Percentiles rank a stretch among this genome's conserved stretches.
phyloP scores from a whole-genome alignment of 2,797 vertebrate species.

The Cyclopterus lumpus region DNA sequence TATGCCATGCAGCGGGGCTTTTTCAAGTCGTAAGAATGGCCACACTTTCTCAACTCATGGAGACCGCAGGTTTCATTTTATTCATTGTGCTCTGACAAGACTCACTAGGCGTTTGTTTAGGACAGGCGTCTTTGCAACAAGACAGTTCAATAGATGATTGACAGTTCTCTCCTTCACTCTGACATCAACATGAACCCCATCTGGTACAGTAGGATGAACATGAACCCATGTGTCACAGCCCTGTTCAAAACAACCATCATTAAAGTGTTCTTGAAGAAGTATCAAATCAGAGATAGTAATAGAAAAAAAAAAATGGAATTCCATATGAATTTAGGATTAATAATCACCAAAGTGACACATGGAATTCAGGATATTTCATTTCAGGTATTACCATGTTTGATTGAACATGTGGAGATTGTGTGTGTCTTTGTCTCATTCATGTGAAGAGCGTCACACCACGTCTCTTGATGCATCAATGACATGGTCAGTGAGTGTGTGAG shows the following conservation, averaged over 20 bases:
- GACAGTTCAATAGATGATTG: slow-evolving; percentile 38
- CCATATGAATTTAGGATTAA: not conserved
- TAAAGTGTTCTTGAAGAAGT: slow-evolving; percentile 4
- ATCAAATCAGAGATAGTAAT: not conserved
- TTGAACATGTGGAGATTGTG: slow-evolving; percentile 29
- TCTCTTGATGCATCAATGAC: slow-evolving; percentile 82
- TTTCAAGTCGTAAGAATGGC: not conserved
- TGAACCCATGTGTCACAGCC: slow-evolving; percentile 11
- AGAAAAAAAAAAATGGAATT: not conserved
- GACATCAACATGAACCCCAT: slow-evolving; percentile 29
- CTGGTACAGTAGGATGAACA: slow-evolving; percentile 21
- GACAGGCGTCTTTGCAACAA: slow-evolving; percentile 11
- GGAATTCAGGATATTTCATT: not conserved
- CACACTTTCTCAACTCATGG: not conserved
- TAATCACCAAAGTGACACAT: not conserved
- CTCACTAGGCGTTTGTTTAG: slow-evolving; percentile 15
- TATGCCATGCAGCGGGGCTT: not conserved
- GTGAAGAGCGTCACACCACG: slow-evolving; percentile 77
- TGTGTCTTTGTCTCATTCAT: slow-evolving; percentile 66
- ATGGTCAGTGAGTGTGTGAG: slow-evolving; percentile 77
- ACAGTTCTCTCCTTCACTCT: slow-evolving; percentile 32
- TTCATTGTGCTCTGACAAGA: slow-evolving; percentile 1
- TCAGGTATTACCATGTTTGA: slow-evolving; percentile 16
- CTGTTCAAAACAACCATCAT: slow-evolving; percentile 31
- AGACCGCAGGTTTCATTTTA: slow-evolving; percentile 1